Evolutionary conservation across 2,888 invertebrate species (phyloP).

Genomic region (Andrena camellia): DNA sequence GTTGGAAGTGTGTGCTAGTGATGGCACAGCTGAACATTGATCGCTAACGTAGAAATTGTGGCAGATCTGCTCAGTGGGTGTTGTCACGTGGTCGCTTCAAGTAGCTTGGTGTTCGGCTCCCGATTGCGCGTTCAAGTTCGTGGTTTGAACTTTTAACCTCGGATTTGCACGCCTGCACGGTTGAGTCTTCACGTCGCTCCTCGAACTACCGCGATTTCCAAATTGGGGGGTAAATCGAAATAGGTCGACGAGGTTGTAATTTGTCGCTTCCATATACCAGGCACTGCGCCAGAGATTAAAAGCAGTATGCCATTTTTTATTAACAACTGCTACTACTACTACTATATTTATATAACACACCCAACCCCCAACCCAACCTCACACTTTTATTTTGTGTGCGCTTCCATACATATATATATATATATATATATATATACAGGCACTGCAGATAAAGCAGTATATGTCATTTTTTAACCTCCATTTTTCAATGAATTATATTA

Average conservation of each 20-base stretch:
- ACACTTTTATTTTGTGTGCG: neutral
- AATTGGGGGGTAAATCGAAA: constrained; percentile 88
- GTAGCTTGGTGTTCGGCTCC: constrained; percentile 87
- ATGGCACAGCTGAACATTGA: constrained; percentile 89
- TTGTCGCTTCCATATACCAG: constrained; percentile 87
- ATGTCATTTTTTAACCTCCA: neutral
- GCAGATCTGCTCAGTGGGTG: constrained; percentile 89
- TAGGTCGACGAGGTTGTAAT: constrained; percentile 86
- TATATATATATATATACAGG: no score
- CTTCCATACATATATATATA: no score
- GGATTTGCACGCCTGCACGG: constrained; percentile 86
- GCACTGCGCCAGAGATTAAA: constrained; percentile 86
- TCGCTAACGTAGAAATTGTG: constrained; percentile 86
- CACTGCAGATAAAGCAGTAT: neutral
- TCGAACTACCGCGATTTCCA: constrained; percentile 89
- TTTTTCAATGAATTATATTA: no score
- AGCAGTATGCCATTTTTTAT: constrained; percentile 87
- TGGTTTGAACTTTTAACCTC: constrained; percentile 65
- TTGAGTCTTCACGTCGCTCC: constrained; percentile 86
- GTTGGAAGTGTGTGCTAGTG: constrained; percentile 88
- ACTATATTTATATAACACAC: no score
- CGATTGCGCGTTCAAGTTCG: constrained; percentile 85
- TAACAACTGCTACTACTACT: no score
- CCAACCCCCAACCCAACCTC: no score
- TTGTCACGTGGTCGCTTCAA: constrained; percentile 88